Evolutionary conservation across 2,113 vertebrate species (phyloP).

Genomic region (Nestor notabilis): DNA sequence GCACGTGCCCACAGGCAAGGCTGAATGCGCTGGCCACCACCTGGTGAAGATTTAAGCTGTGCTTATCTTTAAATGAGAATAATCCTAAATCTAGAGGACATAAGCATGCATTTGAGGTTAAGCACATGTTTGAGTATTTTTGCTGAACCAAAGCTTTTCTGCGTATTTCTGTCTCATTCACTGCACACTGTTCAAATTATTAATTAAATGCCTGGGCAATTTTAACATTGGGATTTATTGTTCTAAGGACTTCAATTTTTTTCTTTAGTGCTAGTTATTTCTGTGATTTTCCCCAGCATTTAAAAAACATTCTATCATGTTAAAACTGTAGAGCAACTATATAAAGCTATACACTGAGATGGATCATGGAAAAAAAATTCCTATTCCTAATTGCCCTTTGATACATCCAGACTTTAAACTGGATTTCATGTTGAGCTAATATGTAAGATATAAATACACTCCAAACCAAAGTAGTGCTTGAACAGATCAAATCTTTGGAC

Average conservation of each 20-base stretch:
- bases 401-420: neutral
- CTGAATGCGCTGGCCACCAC: neutral
- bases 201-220: conserved; percentile 26
- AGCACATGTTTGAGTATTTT: neutral
- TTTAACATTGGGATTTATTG: neutral
- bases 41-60: neutral
- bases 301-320: neutral
- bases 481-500: neutral
- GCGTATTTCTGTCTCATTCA: neutral
- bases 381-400: neutral
- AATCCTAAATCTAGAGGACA: neutral
- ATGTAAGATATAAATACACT: neutral
- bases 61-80: neutral
- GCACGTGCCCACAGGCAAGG: no score
- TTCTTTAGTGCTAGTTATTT: neutral
- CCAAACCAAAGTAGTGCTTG: neutral
- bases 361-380: neutral
- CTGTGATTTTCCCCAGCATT: neutral
- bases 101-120: neutral
- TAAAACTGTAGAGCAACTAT: neutral
- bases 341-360: neutral
- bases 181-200: neutral
- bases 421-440: neutral
- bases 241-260: neutral
- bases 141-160: neutral